A percentile compares a stretch with the other conserved stretches of the same genome.
Conservation (phyloP, 2,888 invertebrate species). For the Nemurella pictetii region DNA sequence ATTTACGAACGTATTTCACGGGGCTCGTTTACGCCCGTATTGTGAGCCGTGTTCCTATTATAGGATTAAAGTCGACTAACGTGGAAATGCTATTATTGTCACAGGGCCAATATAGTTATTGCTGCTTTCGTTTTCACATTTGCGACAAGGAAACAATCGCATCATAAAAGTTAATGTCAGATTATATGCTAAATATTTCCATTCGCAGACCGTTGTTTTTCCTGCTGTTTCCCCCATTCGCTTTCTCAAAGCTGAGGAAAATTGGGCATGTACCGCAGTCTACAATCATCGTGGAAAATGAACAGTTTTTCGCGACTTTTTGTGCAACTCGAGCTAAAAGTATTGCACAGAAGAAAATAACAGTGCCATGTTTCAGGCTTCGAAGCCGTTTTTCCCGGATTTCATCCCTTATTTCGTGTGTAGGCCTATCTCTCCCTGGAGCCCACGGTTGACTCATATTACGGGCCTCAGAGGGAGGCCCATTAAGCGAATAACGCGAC, state of each 20-base stretch:
- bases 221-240: background rate
- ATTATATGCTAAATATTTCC: background rate
- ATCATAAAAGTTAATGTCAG: background rate
- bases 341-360: background rate
- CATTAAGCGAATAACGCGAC: slow-evolving; percentile 6
- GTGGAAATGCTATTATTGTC: slow-evolving; percentile 25
- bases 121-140: background rate
- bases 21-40: background rate
- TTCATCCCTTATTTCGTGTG: slow-evolving; percentile 1
- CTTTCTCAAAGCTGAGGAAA: background rate
- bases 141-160: background rate
- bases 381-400: background rate
- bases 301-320: background rate
- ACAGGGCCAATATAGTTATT: background rate
- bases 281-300: background rate
- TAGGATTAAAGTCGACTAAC: background rate
- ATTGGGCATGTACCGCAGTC: background rate
- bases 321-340: background rate
- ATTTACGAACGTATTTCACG: slow-evolving; percentile 5
- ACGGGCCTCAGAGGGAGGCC: background rate
- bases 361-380: background rate
- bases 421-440: background rate
- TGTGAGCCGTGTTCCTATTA: slow-evolving; percentile 18
- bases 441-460: slow-evolving; percentile 4
- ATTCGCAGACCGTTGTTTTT: background rate